phyloP scores from a whole-genome alignment of 2,113 vertebrate species.

The Ptilonorhynchus violaceus region DNA sequence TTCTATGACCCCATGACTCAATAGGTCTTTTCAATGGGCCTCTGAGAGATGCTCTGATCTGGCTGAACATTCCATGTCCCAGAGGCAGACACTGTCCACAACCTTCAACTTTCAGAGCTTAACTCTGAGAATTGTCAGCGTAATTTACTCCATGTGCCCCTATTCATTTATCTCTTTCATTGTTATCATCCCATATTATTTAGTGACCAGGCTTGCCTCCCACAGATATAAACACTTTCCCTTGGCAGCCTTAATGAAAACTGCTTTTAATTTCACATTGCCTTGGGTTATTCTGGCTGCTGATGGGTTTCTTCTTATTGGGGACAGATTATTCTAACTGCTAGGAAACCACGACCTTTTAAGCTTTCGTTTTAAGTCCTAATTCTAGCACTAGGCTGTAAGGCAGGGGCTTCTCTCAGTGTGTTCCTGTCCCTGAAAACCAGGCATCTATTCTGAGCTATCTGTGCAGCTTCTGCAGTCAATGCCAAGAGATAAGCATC shows the following conservation, averaged over 20 bases:
- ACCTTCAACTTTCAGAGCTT: not conserved
- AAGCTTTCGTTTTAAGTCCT: not conserved
- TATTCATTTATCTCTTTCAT: not conserved
- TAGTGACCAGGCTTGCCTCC: not conserved
- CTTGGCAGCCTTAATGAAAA: not conserved
- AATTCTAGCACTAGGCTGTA: not conserved
- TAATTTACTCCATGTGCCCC: not conserved
- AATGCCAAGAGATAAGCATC: constrained; percentile 4
- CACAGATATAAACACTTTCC: not conserved
- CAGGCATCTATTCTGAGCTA: not conserved
- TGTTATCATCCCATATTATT: not conserved
- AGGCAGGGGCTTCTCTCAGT: not conserved
- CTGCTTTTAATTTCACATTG: constrained; percentile 13
- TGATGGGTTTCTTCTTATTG: not conserved
- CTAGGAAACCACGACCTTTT: not conserved
- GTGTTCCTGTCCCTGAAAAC: not conserved
- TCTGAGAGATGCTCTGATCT: not conserved
- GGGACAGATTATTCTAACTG: not conserved
- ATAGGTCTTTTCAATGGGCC: not conserved
- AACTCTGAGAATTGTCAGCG: not conserved
- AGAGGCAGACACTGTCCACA: not conserved
- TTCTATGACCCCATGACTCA: not conserved
- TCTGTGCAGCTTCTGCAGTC: not conserved
- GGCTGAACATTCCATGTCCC: not conserved
- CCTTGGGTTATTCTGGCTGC: not conserved